Conservation (phyloP, 2,113 vertebrate genomes). For the Montifringilla adamsi region DNA sequence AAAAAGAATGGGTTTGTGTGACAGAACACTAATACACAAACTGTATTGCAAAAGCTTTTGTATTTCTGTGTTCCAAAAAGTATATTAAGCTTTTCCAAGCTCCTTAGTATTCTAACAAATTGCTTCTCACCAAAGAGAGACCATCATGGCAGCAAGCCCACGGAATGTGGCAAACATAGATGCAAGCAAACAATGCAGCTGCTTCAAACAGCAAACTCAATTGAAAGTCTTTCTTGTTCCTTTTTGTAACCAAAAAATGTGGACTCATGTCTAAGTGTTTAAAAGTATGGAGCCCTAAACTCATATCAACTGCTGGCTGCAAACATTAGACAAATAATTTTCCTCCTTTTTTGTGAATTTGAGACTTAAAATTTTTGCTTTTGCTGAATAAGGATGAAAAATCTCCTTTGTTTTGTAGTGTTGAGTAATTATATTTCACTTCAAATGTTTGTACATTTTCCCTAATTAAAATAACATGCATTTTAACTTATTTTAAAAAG, state of each 20-base stretch:
- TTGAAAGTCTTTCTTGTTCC: background rate
- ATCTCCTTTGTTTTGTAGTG: background rate
- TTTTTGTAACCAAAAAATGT: background rate
- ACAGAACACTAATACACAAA: background rate
- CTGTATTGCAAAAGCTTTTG: background rate
- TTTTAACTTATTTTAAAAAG: background rate
- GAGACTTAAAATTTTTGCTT: background rate
- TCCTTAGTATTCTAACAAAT: fast-evolving
- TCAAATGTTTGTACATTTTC: background rate
- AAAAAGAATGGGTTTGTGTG: background rate
- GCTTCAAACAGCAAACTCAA: background rate
- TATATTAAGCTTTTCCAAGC: background rate
- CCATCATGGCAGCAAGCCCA: background rate
- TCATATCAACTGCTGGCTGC: background rate
- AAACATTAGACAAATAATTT: background rate
- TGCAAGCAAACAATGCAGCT: background rate
- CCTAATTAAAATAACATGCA: background rate
- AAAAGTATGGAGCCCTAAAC: background rate
- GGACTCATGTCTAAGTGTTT: background rate
- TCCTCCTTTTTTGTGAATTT: background rate
- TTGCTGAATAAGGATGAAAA: background rate
- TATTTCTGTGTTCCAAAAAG: background rate
- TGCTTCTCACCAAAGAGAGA: background rate
- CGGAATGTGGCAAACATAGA: background rate
- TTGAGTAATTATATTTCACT: background rate